Evolutionary conservation across 2,888 invertebrate genomes (phyloP).

Genomic region (Andrena bucephala): DNA sequence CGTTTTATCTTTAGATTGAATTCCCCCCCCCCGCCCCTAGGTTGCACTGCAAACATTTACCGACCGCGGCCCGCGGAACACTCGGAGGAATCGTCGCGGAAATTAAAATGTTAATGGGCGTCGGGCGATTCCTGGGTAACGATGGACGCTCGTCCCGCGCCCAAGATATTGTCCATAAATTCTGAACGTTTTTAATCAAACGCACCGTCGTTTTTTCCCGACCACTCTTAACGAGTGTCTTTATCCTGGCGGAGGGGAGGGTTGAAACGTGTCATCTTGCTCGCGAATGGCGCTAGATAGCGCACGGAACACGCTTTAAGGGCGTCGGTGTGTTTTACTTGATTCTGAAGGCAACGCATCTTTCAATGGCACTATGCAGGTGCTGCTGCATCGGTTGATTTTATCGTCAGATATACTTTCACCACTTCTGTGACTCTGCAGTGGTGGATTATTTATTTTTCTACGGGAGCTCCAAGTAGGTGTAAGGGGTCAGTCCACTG

Average conservation of each 20-base stretch:
- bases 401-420: not conserved
- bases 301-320: slow-evolving; percentile 10
- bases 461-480: too few relatives aligned
- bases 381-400: not conserved
- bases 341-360: not conserved
- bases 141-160: not conserved
- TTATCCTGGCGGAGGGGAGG: slow-evolving; percentile 6
- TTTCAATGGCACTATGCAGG: not conserved
- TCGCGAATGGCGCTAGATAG: slow-evolving; percentile 3
- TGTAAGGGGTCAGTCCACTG: too few relatives aligned
- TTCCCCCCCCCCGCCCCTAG: slow-evolving; percentile 11
- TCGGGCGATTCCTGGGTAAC: slow-evolving; percentile 27
- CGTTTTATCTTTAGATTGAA: slow-evolving; percentile 59
- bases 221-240: slow-evolving; percentile 2
- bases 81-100: slow-evolving; percentile 27
- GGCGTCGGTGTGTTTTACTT: not conserved
- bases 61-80: not conserved
- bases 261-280: slow-evolving; percentile 17
- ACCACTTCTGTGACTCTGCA: not conserved
- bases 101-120: slow-evolving; percentile 66
- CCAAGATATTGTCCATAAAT: slow-evolving; percentile 47
- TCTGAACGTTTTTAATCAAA: slow-evolving; percentile 51
- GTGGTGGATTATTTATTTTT: too few relatives aligned
- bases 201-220: not conserved
- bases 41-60: not conserved